Base-by-base conservation (phyloP, 37 sponge, comb jelly and placozoan genomes). In the Lycopodina hypogea region DNA sequence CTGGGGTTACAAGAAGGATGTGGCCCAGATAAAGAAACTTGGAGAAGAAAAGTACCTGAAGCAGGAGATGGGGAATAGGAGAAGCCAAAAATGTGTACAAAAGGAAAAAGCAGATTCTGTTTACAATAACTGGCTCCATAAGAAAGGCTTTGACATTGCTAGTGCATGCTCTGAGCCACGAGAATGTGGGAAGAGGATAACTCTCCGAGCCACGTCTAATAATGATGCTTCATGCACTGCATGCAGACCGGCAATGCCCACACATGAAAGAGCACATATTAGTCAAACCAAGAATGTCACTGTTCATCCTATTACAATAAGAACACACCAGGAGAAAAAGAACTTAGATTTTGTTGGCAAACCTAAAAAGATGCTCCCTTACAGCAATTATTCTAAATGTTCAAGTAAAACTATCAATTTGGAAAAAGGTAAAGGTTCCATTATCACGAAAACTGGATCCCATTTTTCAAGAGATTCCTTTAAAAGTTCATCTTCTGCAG, bases 1-100 rank as follows among this genome's bases (percentile, higher is more conserved):
- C 78, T 92, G 93, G 93, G 88, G 82, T 11, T 28, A 56, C 34
- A 41, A 69, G 45, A 92, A 92, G 32, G 93, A 92, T 37, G 17
- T 0, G 14, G 15, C 19, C 18, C 26, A 21, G 15, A 78, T 65
- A 18, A 29, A 38, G 14, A 70, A 52, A 14, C 53, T 88, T 14
- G 51, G 68, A 23, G 51, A 68, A 34, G 69, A 79, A 70, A 55
- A 57, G 42, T 0, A 34, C 23, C 21, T 23, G 24, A 23, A 45
- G 51, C n/a, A n/a, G n/a, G 48, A 45, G 48, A 4, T 45, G 8
- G 8, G 4, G 9, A 45, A 45, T 9, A 19, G 66, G 30, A 65
- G 66, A 32, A 32, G 34, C 26, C 74, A 75, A n/a, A 52, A 67
- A 0, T 41, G 74, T 22, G 59, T 89, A 35, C 50, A 58, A 51